Evolutionary conservation across 2,888 invertebrate species (phyloP), one percentile per base, ranked within the genome.

Genomic region (Meiosimyza decipiens): DNA sequence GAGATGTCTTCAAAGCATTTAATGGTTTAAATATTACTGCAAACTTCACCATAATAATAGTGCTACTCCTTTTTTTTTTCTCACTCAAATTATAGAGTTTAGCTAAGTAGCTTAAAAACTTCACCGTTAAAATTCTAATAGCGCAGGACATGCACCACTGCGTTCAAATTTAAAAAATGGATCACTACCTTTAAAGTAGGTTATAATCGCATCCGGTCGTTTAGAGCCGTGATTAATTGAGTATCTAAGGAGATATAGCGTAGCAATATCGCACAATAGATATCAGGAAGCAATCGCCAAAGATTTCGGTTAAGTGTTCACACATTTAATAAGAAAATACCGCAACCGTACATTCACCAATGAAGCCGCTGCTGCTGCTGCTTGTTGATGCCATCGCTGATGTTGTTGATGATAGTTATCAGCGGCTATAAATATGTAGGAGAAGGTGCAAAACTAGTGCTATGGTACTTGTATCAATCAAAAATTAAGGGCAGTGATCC

Each of bases 401-500:
- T 47, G 62, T 62, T 65, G 22, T 50, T 71, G 73, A 75, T 75
- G 71, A 75, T 75, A 73, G 75, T 75, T 66, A 75, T 75, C 73
- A 75, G 71, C 18, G 63, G 68, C 71, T 65, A 69, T 69, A 73
- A 72, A 70, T 47, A 49, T 12, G 49, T 60, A 60, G 51, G 33
- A 57, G 18, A 28, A 22, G 49, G 40, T 11, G 51, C 12, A 33
- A 51, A 13, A n/a, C 13, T 12, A 50, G 2, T 22, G 5, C 16
- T 18, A 18, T 13, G 22, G 6, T 18, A 62, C 67, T 33, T 50
- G 50, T 49, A 18, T 16, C 40, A 57, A 64, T 16, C 7, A 18
- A 63, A 12, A 28, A 69, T 52, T 63, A 71, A 75, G 73, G 72
- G 73, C 73, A 75, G 62, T 71, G 76, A 76, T 74, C 74, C 76